Evolutionary conservation across 2,888 invertebrate genomes (phyloP), one percentile per base, ranked within the genome.

Genomic region (Lomographa bimaculata): DNA sequence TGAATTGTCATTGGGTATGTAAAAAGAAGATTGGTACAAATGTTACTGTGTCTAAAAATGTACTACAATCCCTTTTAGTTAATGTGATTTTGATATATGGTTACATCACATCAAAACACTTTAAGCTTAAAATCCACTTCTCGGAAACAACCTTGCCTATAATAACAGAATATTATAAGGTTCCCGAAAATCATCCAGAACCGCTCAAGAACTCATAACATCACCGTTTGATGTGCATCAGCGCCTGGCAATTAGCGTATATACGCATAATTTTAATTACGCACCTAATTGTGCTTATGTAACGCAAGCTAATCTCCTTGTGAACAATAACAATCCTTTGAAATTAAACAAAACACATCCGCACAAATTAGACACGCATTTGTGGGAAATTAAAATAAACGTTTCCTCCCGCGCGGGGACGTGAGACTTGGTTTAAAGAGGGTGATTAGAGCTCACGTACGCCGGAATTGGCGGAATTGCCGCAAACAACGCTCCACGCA

Each of bases 351-450:
- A 71, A 73, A 79, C 78, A 74, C 72, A 72, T 72, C 66, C 68
- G 54, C 51, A 63, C 68, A 74, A 81, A 83, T 84, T 78, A 83
- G 77, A 75, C 71, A 72, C 70, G 64, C 80, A 72, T 80, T 84
- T 82, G 80, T 69, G 75, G 74, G 57, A 72, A 76, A 81, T 83
- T 80, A 82, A 79, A 83, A 81, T 73, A 78, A 80, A 82, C 76
- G 74, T 70, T 79, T 71, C 61, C 71, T 66, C 66, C 55, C 60
- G 56, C 55, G 17, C 39, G 57, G 60, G 53, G 57, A 79, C 81
- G 84, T 81, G 83, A 73, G 78, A 63, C 63, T 68, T 65, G 68
- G 61, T 71, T 71, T 77, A 79, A 78, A 79, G 76, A 70, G 71
- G 75, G 78, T 78, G 77, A 83, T 83, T 80, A 83, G 71, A 63